These are phyloP conservation scores for Physella acuta DNA, from an alignment of 1,140 invertebrate species.

Conservation along the genomic window DNA sequence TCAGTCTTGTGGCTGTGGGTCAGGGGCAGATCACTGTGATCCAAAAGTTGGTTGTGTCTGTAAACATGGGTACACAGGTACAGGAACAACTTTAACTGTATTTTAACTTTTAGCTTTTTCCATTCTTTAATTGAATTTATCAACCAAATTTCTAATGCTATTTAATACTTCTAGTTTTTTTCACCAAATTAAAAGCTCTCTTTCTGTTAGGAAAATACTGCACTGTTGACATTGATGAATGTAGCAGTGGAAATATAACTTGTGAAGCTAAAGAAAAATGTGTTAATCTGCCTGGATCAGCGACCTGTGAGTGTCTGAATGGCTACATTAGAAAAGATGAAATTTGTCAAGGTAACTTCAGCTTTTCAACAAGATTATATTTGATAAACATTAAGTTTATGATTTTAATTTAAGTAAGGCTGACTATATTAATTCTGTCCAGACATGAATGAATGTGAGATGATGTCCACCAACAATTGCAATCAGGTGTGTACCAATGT, in stretches of 20 bases:
- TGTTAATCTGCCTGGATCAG: conserved; percentile 35
- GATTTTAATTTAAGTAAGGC: too few species aligned
- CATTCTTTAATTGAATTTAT: too few species aligned
- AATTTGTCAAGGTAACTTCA: background rate
- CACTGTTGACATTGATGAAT: conserved; percentile 25
- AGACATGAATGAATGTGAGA: conserved; percentile 38
- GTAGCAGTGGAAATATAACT: conserved; percentile 58
- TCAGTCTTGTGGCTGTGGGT: conserved; percentile 7
- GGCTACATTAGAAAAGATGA: conserved; percentile 25
- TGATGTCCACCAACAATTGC: conserved; percentile 20
- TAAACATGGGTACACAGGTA: conserved; percentile 17
- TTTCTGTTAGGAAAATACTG: conserved; percentile 13
- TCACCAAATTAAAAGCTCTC: too few species aligned
- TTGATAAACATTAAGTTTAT: too few species aligned
- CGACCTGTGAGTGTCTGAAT: conserved; percentile 31
- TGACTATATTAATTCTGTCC: too few species aligned
- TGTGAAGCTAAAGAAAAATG: conserved; percentile 23
- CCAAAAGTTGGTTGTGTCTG: conserved; percentile 7
- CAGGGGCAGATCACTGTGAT: conserved; percentile 4
- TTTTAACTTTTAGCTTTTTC: too few species aligned
- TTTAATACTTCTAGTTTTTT: too few species aligned
- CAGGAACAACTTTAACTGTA: too few species aligned
- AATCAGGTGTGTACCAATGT: conserved; percentile 30
- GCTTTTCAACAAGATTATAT: too few species aligned
- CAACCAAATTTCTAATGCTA: too few species aligned